phyloP scores from a whole-genome alignment of 2,113 vertebrate species.

The Cynocephalus volans region DNA sequence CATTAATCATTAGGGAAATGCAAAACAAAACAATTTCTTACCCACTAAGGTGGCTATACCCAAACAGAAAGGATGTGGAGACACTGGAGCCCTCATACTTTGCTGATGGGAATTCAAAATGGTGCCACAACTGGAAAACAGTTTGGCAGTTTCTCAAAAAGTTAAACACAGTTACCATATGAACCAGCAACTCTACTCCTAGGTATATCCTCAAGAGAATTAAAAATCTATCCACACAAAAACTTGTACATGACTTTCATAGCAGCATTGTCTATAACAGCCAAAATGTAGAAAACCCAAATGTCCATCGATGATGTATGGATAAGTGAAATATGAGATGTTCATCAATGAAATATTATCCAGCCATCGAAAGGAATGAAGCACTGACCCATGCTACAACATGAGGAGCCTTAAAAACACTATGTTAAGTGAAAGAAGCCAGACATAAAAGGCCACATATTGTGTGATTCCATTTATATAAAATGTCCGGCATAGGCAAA shows the following conservation, averaged over 20 bases:
- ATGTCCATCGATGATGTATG: background rate
- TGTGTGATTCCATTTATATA: background rate
- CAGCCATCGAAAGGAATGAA: background rate
- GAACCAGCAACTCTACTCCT: background rate
- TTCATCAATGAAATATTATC: background rate
- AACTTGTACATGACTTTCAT: background rate
- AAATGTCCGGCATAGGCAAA: background rate
- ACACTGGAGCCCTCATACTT: background rate
- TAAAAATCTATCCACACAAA: background rate
- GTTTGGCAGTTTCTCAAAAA: background rate
- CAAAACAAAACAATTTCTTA: background rate
- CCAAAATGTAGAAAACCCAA: background rate
- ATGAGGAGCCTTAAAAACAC: constrained; percentile 13
- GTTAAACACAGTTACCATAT: background rate
- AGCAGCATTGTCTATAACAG: background rate
- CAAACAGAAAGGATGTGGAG: background rate
- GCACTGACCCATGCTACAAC: background rate
- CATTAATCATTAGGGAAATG: constrained; percentile 22
- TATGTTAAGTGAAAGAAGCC: background rate
- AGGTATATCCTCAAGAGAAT: background rate
- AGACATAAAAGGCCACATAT: background rate
- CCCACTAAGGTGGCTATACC: background rate
- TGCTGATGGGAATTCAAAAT: background rate
- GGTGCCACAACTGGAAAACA: background rate
- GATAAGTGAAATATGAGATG: background rate